Evolutionary conservation across 2,797 vertebrate genomes (phyloP).

Genomic region (Lithobates sylvaticus): DNA sequence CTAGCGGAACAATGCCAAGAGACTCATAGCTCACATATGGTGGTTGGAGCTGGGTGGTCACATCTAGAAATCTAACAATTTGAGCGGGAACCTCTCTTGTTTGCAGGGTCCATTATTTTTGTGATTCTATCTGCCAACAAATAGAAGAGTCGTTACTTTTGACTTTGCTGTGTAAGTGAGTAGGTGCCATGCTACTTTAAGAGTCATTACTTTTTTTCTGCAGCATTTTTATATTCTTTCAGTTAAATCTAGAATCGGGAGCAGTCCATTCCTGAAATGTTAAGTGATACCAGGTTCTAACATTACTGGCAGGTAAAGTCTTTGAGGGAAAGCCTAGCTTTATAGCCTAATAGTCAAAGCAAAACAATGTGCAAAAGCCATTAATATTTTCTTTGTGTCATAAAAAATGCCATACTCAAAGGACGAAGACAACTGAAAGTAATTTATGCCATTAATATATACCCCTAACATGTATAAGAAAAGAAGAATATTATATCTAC

Average conservation of each 20-base stretch:
- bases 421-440: slow-evolving; percentile 39
- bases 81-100: slow-evolving; percentile 13
- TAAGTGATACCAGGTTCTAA: slow-evolving; percentile 55
- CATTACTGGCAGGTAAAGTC: slow-evolving; percentile 46
- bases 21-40: slow-evolving; percentile 3
- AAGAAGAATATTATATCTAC: slow-evolving; percentile 62
- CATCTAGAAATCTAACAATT: not conserved
- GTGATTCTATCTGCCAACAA: slow-evolving; percentile 14
- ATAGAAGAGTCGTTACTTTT: slow-evolving; percentile 25
- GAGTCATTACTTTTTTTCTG: not conserved
- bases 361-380: slow-evolving; percentile 56
- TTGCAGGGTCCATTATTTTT: slow-evolving; percentile 15
- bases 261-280: slow-evolving; percentile 20
- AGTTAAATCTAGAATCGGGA: slow-evolving; percentile 41
- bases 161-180: slow-evolving; percentile 29
- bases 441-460: slow-evolving; percentile 53
- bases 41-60: slow-evolving; percentile 21
- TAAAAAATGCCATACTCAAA: slow-evolving; percentile 53
- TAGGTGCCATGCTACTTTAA: slow-evolving; percentile 46
- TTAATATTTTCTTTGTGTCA: slow-evolving; percentile 44
- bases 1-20: not conserved
- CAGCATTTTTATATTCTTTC: slow-evolving; percentile 3
- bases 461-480: slow-evolving; percentile 56
- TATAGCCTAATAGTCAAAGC: slow-evolving; percentile 42
- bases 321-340: slow-evolving; percentile 46